phyloP scores from a whole-genome alignment of 1,140 invertebrate genomes.

The Ylistrum balloti region DNA sequence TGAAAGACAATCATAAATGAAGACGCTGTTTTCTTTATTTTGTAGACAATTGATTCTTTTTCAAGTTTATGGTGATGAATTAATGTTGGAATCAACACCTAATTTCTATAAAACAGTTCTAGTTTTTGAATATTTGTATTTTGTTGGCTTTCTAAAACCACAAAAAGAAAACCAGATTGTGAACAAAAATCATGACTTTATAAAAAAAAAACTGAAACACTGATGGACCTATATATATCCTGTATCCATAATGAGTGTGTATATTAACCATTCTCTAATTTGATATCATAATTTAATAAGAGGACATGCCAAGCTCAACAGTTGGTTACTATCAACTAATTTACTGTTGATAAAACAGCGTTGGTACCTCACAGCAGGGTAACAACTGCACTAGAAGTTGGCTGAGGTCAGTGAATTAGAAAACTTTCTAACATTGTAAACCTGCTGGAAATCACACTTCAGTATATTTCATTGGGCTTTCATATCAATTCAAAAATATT shows the following conservation, averaged over 20 bases:
- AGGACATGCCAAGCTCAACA: slow-evolving; percentile 37
- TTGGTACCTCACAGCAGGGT: slow-evolving; percentile 21
- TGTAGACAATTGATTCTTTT: no score
- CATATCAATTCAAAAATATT: slow-evolving; percentile 40
- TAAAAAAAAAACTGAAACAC: no score
- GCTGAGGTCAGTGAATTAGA: not conserved
- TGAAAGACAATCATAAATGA: no score
- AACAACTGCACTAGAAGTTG: not conserved
- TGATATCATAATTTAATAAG: slow-evolving; percentile 20
- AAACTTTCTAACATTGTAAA: not conserved
- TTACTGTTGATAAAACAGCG: not conserved
- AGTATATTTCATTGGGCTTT: not conserved
- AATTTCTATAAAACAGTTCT: no score
- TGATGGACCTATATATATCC: not conserved
- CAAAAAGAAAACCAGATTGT: no score
- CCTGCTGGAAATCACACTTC: not conserved
- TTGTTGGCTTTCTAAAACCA: no score
- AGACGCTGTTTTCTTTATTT: no score
- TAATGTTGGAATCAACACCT: no score
- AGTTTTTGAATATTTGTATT: no score
- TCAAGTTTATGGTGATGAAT: no score
- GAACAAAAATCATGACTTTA: no score
- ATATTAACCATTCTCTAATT: not conserved
- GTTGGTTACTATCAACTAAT: slow-evolving; percentile 34
- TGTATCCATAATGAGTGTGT: not conserved